Evolutionary conservation across 2,888 invertebrate genomes (phyloP), one percentile per base, ranked within the genome.

Genomic region (Megamerina dolium): DNA sequence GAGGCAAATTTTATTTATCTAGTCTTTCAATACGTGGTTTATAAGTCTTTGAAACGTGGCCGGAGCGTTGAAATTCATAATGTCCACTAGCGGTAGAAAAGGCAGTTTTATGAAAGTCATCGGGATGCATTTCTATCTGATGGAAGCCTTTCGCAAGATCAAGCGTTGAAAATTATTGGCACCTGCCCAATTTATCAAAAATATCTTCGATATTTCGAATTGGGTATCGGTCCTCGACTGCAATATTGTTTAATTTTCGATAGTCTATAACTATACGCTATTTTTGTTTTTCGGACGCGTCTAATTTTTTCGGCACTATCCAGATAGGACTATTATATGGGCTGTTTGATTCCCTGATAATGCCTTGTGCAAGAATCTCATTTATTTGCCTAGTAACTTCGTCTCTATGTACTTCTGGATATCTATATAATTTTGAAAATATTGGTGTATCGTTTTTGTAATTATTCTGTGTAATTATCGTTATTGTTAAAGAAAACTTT

Each of bases 41-140:
- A 33, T 33, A 9, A 33, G n/a, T 17, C 33, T 33, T 33, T 33
- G 17, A 33, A 44, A 40, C 4, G 44, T 41, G 12, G 34, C 32
- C 13, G 37, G 45, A 9, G 37, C 39, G 18, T 46, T 43, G 21
- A 21, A 42, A 46, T 13, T 46, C 42, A n/a, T 42, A 46, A 12
- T 42, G 38, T 9, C 44, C 31, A 21, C 14, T 44, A 5, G 43
- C 16, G 23, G 44, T 44, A 18, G 38, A 47, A 30, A 47, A 44
- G 2, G 43, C 44, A 26, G 44, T 47, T 44, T 43, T 37, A 5
- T 27, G 26, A 2, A 33, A 14, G 19, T 34, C 40, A 29, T 41
- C 38, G 12, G 9, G 44, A n/a, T 41, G 37, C 37, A 48, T 41
- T 35, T 44, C 32, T 19, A 47, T 41, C 31, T 48, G 41, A 9